Percentiles rank a stretch among this genome's conserved stretches.
Evolutionary conservation across 1,140 invertebrate species (phyloP).

Genomic region (Arctopsyche grandis): DNA sequence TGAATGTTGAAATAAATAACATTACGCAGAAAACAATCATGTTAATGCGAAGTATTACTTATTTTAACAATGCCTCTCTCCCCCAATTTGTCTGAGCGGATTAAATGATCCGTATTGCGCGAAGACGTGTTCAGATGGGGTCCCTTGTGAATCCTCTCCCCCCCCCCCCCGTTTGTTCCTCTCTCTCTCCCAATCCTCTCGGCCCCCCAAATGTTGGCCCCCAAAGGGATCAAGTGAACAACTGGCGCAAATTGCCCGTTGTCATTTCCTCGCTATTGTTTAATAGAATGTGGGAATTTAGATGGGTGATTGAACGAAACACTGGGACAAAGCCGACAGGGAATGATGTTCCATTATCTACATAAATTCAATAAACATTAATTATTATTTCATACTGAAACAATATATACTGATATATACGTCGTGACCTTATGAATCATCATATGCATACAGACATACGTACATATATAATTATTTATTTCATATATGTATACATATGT

Average conservation of each 20-base stretch:
- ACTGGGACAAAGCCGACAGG: conserved; percentile 31
- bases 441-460: too few relatives aligned
- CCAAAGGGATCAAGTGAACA: conserved; percentile 45
- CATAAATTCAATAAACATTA: neutral
- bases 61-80: too few relatives aligned
- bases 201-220: conserved; percentile 7
- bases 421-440: too few relatives aligned
- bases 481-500: too few relatives aligned
- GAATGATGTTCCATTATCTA: conserved; percentile 18
- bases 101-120: too few relatives aligned
- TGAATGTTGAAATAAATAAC: too few relatives aligned
- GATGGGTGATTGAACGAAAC: conserved; percentile 38
- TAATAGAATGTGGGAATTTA: conserved; percentile 49
- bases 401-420: too few relatives aligned
- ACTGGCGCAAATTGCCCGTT: conserved; percentile 48
- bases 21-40: too few relatives aligned
- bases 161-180: neutral
- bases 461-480: too few relatives aligned
- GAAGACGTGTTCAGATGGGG: neutral
- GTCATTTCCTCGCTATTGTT: conserved; percentile 47
- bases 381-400: neutral
- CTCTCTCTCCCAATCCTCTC: too few relatives aligned
- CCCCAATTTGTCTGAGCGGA: too few relatives aligned
- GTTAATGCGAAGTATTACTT: too few relatives aligned
- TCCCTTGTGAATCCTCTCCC: neutral